Base-by-base conservation (phyloP, 2,888 invertebrate species). In the Zygothrica quintamaculata region DNA sequence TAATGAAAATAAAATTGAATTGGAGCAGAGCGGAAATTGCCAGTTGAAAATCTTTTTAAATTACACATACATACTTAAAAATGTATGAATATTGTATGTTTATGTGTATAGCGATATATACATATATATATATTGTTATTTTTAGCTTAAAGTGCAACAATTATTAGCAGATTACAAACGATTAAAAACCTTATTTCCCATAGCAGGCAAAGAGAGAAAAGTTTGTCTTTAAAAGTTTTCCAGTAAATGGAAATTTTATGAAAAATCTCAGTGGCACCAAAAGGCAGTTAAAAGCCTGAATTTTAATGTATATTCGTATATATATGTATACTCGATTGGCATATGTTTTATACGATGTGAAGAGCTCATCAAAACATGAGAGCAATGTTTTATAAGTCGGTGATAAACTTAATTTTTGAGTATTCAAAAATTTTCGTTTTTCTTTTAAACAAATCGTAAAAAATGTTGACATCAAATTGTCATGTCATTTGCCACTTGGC, bases 361-460 rank as follows among this genome's bases (percentile, higher is more conserved):
- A n/a, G n/a, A n/a, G n/a, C n/a, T n/a, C n/a, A n/a, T n/a, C n/a
- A n/a, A n/a, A n/a, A n/a, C n/a, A n/a, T n/a, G n/a, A n/a, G n/a
- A n/a, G n/a, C n/a, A n/a, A 29, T n/a, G 29, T n/a, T 9, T 1
- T 29, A 9, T 29, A 29, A 29, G 29, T 5, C 33, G 29, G 46
- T 52, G 31, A 65, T 79, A 74, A 79, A 74, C 29, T 76, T 77
- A 52, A 72, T 62, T 79, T 79, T 71, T n/a, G n/a, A 71, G 66
- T 74, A 64, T 66, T 64, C 39, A 39, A 58, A 67, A 62, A n/a
- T n/a, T n/a, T n/a, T n/a, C n/a, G n/a, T n/a, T n/a, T n/a, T n/a
- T n/a, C n/a, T 77, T 77, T 65, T 44, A 58, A 34, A 61, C 34
- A 74, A 77, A 52, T 52, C 74, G 52, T 73, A 61, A 75, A 74